phyloP scores from a whole-genome alignment of 30 jellyfish, hydroid and myxozoan species.

The Chironex yamaguchii region DNA sequence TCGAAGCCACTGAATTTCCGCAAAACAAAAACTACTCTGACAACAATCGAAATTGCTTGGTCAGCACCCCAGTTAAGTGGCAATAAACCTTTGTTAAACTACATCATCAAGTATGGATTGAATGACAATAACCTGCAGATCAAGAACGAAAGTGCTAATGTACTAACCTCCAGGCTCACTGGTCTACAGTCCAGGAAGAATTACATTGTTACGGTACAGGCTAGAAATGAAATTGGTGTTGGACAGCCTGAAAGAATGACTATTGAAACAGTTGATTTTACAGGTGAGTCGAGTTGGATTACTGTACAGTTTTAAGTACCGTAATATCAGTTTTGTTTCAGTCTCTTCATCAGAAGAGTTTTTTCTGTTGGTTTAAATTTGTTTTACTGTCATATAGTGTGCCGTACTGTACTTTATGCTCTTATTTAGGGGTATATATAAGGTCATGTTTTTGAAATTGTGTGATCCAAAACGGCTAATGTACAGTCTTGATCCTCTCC shows the following conservation, averaged over 20 bases:
- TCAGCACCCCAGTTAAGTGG: neutral
- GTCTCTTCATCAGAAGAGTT: too few species aligned
- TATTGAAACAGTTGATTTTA: neutral
- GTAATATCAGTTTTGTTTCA: too few species aligned
- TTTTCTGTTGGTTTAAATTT: too few species aligned
- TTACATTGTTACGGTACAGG: neutral
- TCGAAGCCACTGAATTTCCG: neutral
- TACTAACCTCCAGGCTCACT: neutral
- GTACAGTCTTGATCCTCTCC: too few species aligned
- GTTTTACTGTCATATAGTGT: too few species aligned
- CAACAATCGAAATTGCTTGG: neutral
- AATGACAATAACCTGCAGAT: neutral
- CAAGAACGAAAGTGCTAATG: neutral
- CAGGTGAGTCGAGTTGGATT: neutral
- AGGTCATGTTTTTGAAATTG: too few species aligned
- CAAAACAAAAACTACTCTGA: neutral
- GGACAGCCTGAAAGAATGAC: neutral
- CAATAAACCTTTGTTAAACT: neutral
- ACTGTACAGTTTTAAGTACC: too few species aligned
- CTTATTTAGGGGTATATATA: too few species aligned
- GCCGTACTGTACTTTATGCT: too few species aligned
- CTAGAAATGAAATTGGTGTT: neutral
- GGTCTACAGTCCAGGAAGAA: neutral
- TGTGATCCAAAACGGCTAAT: too few species aligned
- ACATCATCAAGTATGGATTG: neutral